A percentile compares a stretch with the other conserved stretches of the same genome.
These are phyloP conservation scores for Norana najaformis DNA, from an alignment of 2,888 invertebrate genomes.

Conservation along the genomic window DNA sequence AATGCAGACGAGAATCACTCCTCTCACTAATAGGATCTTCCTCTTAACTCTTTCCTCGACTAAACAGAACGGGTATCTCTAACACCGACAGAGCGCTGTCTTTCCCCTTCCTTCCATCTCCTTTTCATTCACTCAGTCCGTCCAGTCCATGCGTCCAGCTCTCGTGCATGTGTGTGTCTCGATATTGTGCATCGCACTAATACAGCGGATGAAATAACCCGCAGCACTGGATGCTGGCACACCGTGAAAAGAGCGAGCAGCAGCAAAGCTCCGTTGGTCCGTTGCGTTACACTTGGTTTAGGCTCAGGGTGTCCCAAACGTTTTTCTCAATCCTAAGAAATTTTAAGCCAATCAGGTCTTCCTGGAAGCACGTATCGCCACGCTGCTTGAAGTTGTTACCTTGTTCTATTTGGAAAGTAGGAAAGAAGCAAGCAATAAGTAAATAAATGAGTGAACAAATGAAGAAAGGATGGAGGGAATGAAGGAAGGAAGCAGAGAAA, in stretches of 20 bases:
- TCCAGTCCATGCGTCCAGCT: background rate
- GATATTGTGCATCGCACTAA: background rate
- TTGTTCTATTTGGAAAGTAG: background rate
- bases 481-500: no score
- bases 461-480: background rate
- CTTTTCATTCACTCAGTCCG: background rate
- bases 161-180: background rate
- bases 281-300: background rate
- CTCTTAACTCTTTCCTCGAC: slow-evolving; percentile 5
- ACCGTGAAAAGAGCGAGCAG: background rate
- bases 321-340: background rate
- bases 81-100: background rate
- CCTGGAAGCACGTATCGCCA: no score
- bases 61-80: background rate
- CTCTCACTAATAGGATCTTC: slow-evolving; percentile 2
- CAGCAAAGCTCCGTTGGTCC: background rate
- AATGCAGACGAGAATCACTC: background rate
- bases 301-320: background rate
- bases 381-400: background rate
- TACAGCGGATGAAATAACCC: background rate
- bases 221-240: background rate
- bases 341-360: background rate
- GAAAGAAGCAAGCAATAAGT: background rate
- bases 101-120: background rate
- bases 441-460: background rate